Evolutionary conservation across 2,113 vertebrate species (phyloP).

Genomic region (Phylloscopus trochiloides): DNA sequence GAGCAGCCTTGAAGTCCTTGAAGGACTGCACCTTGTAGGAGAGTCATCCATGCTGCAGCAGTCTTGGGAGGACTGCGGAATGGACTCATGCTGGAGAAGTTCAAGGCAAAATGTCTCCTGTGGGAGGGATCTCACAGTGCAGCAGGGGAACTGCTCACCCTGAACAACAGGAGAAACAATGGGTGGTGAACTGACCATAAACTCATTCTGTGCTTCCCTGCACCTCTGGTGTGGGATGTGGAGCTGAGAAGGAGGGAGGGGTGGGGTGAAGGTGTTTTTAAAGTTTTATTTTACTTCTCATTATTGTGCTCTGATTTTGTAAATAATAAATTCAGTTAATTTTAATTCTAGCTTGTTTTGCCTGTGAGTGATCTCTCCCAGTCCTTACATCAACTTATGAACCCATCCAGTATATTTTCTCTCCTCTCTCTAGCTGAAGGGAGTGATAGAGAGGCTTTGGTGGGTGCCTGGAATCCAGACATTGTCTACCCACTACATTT

Average conservation of each 20-base stretch:
- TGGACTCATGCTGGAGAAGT: not conserved
- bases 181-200: too few relatives aligned
- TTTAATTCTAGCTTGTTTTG: not conserved
- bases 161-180: not conserved
- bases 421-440: not conserved
- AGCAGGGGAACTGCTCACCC: not conserved
- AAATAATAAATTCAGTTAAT: not conserved
- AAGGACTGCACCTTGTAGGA: not conserved
- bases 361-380: not conserved
- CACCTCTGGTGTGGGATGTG: not conserved
- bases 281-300: not conserved
- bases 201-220: not conserved
- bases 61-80: not conserved
- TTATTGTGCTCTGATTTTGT: not conserved
- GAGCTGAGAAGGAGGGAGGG: not conserved
- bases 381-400: not conserved
- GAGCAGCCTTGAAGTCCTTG: not conserved
- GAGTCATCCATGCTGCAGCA: not conserved
- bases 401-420: not conserved
- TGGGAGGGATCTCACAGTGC: not conserved
- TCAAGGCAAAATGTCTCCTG: not conserved
- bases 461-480: not conserved
- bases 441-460: not conserved
- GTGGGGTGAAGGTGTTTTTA: not conserved
- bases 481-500: not conserved